Evolutionary conservation across 1,140 invertebrate genomes (phyloP).

Genomic region (Pemphigus obesinymphae): DNA sequence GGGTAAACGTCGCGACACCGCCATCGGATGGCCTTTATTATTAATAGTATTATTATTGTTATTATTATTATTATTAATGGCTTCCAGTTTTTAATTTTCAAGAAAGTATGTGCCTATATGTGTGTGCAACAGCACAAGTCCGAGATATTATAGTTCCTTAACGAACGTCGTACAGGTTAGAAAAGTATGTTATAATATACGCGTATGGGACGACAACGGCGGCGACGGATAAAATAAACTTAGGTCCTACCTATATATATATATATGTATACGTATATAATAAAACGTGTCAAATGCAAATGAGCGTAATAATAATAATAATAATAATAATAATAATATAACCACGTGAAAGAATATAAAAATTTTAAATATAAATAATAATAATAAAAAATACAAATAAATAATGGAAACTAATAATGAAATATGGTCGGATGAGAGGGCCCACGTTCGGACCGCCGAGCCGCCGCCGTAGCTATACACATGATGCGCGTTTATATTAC

Average conservation of each 20-base stretch:
- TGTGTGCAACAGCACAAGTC: not conserved
- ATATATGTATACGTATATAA: too few species aligned
- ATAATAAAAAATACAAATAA: constrained; percentile 16
- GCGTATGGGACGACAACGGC: not conserved
- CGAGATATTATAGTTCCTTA: not conserved
- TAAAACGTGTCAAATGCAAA: constrained; percentile 38
- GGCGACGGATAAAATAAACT: not conserved
- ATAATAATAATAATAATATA: not conserved
- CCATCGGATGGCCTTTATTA: constrained; percentile 4
- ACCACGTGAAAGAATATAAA: not conserved
- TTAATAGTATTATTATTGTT: constrained; percentile 13
- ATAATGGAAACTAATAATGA: constrained; percentile 40
- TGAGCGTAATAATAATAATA: constrained; percentile 13
- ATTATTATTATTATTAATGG: constrained; percentile 33
- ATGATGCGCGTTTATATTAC: not conserved
- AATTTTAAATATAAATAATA: not conserved
- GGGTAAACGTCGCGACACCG: not conserved
- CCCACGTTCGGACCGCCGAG: not conserved
- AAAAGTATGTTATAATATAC: not conserved
- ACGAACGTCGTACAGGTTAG: constrained; percentile 2
- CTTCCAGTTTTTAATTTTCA: constrained; percentile 37
- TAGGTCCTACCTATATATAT: too few species aligned
- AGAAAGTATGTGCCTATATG: constrained; percentile 21
- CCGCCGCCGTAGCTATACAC: not conserved
- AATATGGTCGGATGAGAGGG: constrained; percentile 11